Percentiles rank a stretch among this genome's conserved stretches.
Conservation (phyloP, 2,113 vertebrate genomes). For the Opisthocomus hoazin region DNA sequence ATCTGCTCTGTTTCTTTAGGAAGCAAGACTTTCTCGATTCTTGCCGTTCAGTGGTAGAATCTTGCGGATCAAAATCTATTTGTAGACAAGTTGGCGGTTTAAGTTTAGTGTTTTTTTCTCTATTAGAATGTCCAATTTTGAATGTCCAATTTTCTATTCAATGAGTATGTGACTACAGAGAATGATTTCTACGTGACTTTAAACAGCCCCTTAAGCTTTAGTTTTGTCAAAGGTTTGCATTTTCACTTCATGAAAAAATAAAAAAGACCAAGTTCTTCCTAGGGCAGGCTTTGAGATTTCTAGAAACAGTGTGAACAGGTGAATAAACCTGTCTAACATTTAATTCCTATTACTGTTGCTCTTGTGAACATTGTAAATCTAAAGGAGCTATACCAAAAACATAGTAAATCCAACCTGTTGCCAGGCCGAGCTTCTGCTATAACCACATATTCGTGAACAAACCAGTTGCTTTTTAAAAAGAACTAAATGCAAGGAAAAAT, state of each 20-base stretch:
- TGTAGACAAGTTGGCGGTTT: not conserved
- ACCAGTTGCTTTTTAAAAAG: not conserved
- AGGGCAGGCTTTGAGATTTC: not conserved
- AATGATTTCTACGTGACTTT: not conserved
- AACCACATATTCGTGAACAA: not conserved
- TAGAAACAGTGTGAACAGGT: not conserved
- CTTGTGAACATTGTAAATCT: not conserved
- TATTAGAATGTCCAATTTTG: not conserved
- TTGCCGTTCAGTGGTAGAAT: not conserved
- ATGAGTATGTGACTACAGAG: not conserved
- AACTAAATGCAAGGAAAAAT: not conserved
- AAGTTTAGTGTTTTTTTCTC: not conserved
- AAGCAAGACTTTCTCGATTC: not conserved
- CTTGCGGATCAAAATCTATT: not conserved
- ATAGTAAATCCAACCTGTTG: not conserved
- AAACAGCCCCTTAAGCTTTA: not conserved
- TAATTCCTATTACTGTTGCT: not conserved
- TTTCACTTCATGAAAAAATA: not conserved
- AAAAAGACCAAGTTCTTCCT: not conserved
- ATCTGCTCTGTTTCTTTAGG: not conserved
- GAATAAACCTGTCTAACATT: not conserved
- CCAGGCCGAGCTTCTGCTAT: not conserved
- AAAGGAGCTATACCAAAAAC: not conserved
- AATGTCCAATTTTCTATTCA: not conserved
- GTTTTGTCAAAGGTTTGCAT: not conserved